These are phyloP conservation scores for Drosophila bunnanda DNA, from an alignment of 2,888 invertebrate genomes.

Conservation along the genomic window DNA sequence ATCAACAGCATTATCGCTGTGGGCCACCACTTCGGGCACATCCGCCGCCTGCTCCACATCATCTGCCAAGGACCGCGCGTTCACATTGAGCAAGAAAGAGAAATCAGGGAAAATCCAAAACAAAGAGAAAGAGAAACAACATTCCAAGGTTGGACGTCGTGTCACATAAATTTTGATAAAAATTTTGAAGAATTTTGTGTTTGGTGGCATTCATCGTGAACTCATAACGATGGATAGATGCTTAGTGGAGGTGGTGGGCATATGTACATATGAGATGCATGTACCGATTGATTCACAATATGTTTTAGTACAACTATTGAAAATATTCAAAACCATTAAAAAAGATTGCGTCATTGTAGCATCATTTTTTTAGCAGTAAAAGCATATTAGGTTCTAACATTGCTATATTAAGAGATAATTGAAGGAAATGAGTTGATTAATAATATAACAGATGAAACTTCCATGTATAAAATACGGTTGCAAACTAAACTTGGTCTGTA, in stretches of 20 bases:
- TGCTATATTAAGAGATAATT: background rate
- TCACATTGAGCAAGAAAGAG: conserved; percentile 27
- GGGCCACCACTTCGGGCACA: conserved; percentile 61
- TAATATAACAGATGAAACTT: background rate
- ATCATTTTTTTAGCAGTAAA: background rate
- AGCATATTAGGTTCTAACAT: background rate
- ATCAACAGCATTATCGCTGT: conserved; percentile 54
- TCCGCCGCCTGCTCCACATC: conserved; percentile 54
- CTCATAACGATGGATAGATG: conserved; percentile 50
- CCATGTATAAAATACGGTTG: background rate
- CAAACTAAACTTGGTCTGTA: background rate
- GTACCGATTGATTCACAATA: background rate
- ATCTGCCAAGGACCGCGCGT: conserved; percentile 53
- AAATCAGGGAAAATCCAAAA: conserved; percentile 57
- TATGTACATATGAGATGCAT: conserved; percentile 42
- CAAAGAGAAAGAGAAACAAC: conserved; percentile 59
- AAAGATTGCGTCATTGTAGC: background rate
- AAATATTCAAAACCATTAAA: background rate
- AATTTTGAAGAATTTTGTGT: conserved; percentile 57
- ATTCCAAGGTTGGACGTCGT: conserved; percentile 43
- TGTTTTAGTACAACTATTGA: background rate
- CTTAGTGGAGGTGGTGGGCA: conserved; percentile 27
- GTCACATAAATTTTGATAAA: conserved; percentile 46
- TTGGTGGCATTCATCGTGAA: conserved; percentile 26
- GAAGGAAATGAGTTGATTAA: background rate